phyloP scores from a whole-genome alignment of 2,113 vertebrate genomes.

The Hippocampus zosterae region DNA sequence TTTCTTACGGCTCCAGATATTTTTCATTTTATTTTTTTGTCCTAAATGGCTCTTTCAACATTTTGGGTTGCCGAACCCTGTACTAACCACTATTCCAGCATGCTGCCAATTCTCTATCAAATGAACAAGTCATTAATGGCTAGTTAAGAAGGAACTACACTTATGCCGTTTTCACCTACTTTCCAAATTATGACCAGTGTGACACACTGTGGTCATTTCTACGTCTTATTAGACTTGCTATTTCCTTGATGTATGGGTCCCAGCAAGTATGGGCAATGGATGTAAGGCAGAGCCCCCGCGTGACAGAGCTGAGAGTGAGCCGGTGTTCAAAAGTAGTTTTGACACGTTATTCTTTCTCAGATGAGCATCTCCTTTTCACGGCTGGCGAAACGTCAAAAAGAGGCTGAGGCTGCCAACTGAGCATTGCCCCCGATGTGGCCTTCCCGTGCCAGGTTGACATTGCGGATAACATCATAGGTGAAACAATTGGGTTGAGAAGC shows the following conservation, averaged over 20 bases:
- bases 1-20: too few relatives aligned
- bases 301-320: constrained; percentile 9
- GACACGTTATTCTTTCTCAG: constrained; percentile 16
- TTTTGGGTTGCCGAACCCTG: too few relatives aligned
- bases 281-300: neutral
- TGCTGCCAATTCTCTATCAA: too few relatives aligned
- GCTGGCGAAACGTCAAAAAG: constrained; percentile 21
- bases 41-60: too few relatives aligned
- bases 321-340: neutral
- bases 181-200: too few relatives aligned
- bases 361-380: constrained; percentile 35
- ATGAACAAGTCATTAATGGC: too few relatives aligned
- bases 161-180: too few relatives aligned
- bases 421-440: constrained; percentile 2
- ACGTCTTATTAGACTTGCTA: neutral
- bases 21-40: too few relatives aligned
- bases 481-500: constrained; percentile 7
- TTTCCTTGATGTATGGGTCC: neutral
- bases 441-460: constrained; percentile 26
- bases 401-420: constrained; percentile 2
- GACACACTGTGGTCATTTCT: too few relatives aligned
- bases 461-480: constrained; percentile 18
- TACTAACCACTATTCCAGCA: too few relatives aligned
- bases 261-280: neutral
- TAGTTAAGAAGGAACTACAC: too few relatives aligned